Percentiles rank a stretch among this genome's conserved stretches.
These are phyloP conservation scores for Sparus aurata DNA, from an alignment of 2,797 vertebrate genomes.

Conservation along the genomic window DNA sequence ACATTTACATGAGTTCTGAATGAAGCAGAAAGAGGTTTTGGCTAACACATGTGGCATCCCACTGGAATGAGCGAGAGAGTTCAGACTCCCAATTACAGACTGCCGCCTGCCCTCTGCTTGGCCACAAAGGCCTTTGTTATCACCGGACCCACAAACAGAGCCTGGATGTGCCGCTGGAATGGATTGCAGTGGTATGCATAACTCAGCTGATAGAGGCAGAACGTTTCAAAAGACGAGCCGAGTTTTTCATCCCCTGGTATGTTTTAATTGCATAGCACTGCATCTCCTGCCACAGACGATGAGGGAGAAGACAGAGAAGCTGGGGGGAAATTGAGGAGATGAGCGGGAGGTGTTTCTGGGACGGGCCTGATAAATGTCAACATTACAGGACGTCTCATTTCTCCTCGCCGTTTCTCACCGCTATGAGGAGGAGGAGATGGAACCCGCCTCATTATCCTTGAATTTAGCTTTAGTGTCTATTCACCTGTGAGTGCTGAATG, in stretches of 20 bases:
- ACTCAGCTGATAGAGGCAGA: constrained; percentile 76
- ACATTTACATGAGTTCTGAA: constrained; percentile 63
- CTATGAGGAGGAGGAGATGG: constrained; percentile 63
- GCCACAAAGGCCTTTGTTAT: constrained; percentile 85
- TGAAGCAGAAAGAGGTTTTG: constrained; percentile 46
- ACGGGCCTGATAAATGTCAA: constrained; percentile 81
- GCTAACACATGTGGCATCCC: constrained; percentile 73
- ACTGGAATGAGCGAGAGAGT: constrained; percentile 69
- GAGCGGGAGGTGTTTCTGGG: constrained; percentile 72
- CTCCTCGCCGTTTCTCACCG: constrained; percentile 59
- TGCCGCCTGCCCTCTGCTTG: constrained; percentile 73
- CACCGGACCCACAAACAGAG: constrained; percentile 78
- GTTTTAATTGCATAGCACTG: constrained; percentile 83
- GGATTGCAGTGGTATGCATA: constrained; percentile 76
- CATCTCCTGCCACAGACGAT: constrained; percentile 62
- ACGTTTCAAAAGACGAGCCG: constrained; percentile 74
- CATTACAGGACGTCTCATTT: constrained; percentile 78
- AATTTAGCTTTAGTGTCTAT: constrained; percentile 68
- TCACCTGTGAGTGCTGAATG: constrained; percentile 50
- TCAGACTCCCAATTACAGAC: constrained; percentile 82
- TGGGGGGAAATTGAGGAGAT: constrained; percentile 45
- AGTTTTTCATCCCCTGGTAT: constrained; percentile 80
- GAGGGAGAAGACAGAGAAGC: constrained; percentile 57
- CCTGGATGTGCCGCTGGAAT: constrained; percentile 70
- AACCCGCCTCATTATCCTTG: constrained; percentile 71